These are phyloP conservation scores for Dioctria rufipes DNA, from an alignment of 2,888 invertebrate genomes.

Conservation along the genomic window DNA sequence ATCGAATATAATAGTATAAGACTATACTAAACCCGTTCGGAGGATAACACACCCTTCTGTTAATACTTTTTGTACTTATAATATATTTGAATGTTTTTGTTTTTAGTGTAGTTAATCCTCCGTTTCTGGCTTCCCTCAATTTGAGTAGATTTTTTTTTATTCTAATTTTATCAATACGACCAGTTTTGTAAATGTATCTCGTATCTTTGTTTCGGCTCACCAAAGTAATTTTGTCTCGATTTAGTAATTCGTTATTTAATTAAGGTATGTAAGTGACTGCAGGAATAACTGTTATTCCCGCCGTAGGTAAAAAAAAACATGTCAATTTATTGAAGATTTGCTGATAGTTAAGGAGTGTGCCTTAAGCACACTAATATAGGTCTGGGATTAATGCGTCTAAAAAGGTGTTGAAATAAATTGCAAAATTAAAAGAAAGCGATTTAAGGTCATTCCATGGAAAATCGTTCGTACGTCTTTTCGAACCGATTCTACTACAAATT, in stretches of 20 bases:
- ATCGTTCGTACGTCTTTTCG: too few relatives aligned
- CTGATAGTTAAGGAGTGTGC: background rate
- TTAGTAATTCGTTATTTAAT: background rate
- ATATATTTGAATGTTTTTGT: background rate
- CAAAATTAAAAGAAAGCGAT: too few relatives aligned
- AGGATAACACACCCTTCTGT: slow-evolving; percentile 16
- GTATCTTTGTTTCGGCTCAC: background rate
- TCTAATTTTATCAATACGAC: background rate
- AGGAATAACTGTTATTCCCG: background rate
- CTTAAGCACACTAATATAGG: background rate
- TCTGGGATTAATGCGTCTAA: background rate
- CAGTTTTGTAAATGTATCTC: background rate
- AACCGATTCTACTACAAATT: too few relatives aligned
- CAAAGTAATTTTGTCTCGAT: slow-evolving; percentile 3
- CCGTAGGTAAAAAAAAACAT: background rate
- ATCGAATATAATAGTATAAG: slow-evolving; percentile 19
- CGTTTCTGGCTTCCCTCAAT: background rate
- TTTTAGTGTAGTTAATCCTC: background rate
- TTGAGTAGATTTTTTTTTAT: background rate
- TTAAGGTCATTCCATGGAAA: too few relatives aligned
- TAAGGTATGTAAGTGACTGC: background rate
- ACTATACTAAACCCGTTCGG: background rate
- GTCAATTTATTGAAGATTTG: slow-evolving; percentile 4
- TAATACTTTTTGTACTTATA: slow-evolving; percentile 35
- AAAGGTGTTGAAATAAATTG: too few relatives aligned